These are phyloP conservation scores for Ciona savignyi DNA, from an alignment of 23 tunicate genomes.

Conservation along the genomic window DNA sequence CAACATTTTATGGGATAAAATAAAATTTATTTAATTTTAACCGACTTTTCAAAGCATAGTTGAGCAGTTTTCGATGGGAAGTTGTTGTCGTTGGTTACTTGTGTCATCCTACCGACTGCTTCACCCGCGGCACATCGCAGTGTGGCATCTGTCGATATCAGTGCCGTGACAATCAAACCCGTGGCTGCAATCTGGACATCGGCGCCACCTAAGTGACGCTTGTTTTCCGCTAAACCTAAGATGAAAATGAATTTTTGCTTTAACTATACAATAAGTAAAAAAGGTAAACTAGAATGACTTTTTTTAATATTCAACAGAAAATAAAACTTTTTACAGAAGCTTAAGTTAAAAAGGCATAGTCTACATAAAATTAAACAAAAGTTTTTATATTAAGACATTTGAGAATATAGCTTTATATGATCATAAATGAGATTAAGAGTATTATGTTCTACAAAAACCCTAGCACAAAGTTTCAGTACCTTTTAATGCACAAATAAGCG, in stretches of 20 bases:
- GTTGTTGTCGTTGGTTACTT: slow-evolving; percentile 67
- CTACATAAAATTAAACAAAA: too few species aligned
- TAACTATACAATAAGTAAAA: too few species aligned
- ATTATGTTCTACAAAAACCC: too few species aligned
- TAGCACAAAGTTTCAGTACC: slow-evolving; percentile 26
- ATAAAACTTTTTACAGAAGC: too few species aligned
- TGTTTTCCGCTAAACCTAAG: slow-evolving; percentile 84
- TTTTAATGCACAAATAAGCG: slow-evolving; percentile 87
- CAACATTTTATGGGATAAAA: neutral
- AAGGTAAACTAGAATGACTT: too few species aligned
- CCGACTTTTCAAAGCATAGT: slow-evolving; percentile 90
- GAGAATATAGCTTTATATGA: too few species aligned
- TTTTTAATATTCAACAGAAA: too few species aligned
- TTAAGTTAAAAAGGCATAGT: too few species aligned
- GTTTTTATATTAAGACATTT: too few species aligned
- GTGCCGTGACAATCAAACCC: slow-evolving; percentile 48
- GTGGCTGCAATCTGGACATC: slow-evolving; percentile 71
- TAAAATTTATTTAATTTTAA: neutral
- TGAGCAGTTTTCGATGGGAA: slow-evolving; percentile 70
- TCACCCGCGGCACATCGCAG: slow-evolving; percentile 93
- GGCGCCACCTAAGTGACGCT: slow-evolving; percentile 47
- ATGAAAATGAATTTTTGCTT: too few species aligned
- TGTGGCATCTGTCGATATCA: slow-evolving; percentile 57
- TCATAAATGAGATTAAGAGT: too few species aligned
- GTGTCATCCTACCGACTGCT: slow-evolving; percentile 95